Evolutionary conservation across 1,140 invertebrate genomes (phyloP), one percentile per base, ranked within the genome.

Genomic region (Diploscapter pachys): DNA sequence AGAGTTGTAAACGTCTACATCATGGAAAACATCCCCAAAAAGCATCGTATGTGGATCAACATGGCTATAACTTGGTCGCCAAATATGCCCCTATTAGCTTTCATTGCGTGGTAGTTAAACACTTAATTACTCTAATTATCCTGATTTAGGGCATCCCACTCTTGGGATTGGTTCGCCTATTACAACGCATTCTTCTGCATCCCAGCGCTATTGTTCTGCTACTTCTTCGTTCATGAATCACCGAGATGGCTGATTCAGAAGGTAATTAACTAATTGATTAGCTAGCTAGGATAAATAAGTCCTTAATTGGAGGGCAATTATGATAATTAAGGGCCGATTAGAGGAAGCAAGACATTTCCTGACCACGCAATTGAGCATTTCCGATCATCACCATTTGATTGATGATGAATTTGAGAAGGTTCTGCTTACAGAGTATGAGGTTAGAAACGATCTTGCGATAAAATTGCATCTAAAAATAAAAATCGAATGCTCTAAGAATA

Each of bases 1-100:
- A 79, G 78, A 31, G 71, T 79, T 49, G 52, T 79, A 9, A 70
- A 73, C 9, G 75, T 79, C 0, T 79, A 75, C 51, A 74, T 79
- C 4, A 69, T 79, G 59, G 78, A 79, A 61, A 79, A 78, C 53
- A 62, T 79, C n/a, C 78, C 78, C 0, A 74, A 78, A 59, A 79
- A 75, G 50, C 78, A 79, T 59, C 54, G 78, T 3, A 75, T 79
- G 71, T 79, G 71, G 71, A 79, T 79, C 9, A 79, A 78, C 13
- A 79, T 72, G 65, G 70, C 72, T 3, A 75, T 79, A 61, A 79
- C 78, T 0, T 79, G 78, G 78, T 77, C 8, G 9, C 8, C 11
- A 11, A 72, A n/a, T 51, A 55, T 6, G n/a, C 9, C 8, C 5
- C 5, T 55, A 50, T 59, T 59, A 68, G 52, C 31, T 5, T 54